A percentile compares a stretch with the other conserved stretches of the same genome.
Evolutionary conservation across 2,797 vertebrate genomes (phyloP).

Genomic region (Pipistrellus pygmaeus): DNA sequence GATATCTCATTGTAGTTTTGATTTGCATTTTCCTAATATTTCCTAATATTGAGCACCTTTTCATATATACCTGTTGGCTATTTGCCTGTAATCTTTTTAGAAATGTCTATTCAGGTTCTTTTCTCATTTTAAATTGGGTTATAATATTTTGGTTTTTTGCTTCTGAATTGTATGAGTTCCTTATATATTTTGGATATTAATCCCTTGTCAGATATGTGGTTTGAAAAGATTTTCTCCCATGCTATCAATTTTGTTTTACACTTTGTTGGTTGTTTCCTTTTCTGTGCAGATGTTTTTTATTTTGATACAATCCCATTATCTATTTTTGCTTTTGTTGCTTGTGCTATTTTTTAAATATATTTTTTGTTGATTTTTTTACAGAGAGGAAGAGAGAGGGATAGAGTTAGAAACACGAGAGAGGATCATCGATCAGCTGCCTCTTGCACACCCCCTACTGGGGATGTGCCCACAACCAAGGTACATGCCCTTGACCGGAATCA

Average conservation of each 20-base stretch:
- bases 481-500: too few species aligned
- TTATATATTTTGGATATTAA: background rate
- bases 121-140: background rate
- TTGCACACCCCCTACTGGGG: too few species aligned
- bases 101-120: background rate
- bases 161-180: background rate
- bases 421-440: too few species aligned
- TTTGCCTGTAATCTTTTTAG: background rate
- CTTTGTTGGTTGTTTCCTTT: background rate
- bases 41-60: background rate
- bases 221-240: background rate
- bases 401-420: too few species aligned
- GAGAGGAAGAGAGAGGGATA: too few species aligned
- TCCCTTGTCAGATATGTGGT: background rate
- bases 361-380: too few species aligned
- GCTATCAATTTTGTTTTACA: background rate
- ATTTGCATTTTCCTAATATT: background rate
- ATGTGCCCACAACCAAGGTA: too few species aligned
- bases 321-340: background rate
- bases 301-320: background rate
- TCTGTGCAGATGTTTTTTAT: background rate
- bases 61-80: background rate
- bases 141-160: background rate
- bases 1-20: background rate
- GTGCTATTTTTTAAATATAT: background rate